Evolutionary conservation across 2,113 vertebrate genomes (phyloP), one percentile per base, ranked within the genome.

Genomic region (Tachysurus fulvidraco): DNA sequence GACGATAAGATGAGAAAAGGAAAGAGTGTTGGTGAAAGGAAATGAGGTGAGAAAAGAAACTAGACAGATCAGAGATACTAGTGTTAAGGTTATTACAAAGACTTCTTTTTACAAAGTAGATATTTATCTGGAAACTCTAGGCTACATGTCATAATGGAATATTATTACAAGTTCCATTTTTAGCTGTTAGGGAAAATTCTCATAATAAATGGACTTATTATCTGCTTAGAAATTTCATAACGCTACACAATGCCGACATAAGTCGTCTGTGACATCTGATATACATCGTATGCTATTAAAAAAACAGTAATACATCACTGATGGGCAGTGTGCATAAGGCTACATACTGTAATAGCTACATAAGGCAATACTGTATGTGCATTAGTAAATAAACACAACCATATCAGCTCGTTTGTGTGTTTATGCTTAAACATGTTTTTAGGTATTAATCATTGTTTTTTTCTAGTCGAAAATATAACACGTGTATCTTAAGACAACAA

Each of bases 41-140:
- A 82, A 65, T 65, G 23, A 54, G n/a, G 36, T 23, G 55, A 83
- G 76, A 79, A 59, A 55, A 79, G 73, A 57, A 55, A 55, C 17
- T 30, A 30, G 30, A 54, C 23, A 78, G 54, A 65, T 57, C n/a
- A 57, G 25, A 57, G 65, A 25, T 36, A 83, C 11, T 25, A 7
- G 30, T 23, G 30, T 41, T 12, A 57, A 41, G 54, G 54, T 80
- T 59, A 59, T 59, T 80, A 36, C 28, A 59, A 60, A 81, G 23
- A 7, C 30, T 57, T 21, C n/a, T 55, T 55, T 79, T 55, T 79
- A 57, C 16, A 30, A 57, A 57, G 9, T n/a, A 78, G 44, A 77
- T 77, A 12, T 46, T 73, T 44, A 44, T 44, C 69, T 21, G 30
- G 41, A 23, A 44, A 44, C 19, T 23, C 19, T 0, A 50, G 46